Evolutionary conservation across 2,888 invertebrate genomes (phyloP), one percentile per base, ranked within the genome.

Genomic region (Punctoribates punctum): DNA sequence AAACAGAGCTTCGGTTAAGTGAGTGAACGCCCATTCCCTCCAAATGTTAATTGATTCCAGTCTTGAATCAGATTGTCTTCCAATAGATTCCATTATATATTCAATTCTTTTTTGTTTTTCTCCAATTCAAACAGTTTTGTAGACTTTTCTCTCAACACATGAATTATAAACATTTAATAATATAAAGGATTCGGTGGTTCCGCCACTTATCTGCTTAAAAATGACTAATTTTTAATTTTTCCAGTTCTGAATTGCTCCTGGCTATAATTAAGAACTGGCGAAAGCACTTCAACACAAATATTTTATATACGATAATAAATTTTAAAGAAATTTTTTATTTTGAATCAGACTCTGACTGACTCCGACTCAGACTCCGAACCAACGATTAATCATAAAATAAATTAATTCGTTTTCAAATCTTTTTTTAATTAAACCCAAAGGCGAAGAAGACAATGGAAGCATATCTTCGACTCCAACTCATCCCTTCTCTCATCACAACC

Each of bases 391-490:
- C n/a, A n/a, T 42, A 11, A 42, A 11, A 42, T 9, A 54, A 67
- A 29, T 67, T 67, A 67, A 65, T 29, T 9, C 11, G n/a, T 54
- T 17, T 54, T 54, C 20, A 54, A 54, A 9, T 62, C 6, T 62
- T 62, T 77, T 77, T 60, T 13, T 34, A 15, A 13, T 60, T 27
- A 23, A 34, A n/a, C 46, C 70, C 46, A 8, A 70, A 82, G 77
- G 81, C 80, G 79, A 81, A 73, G 81, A 81, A 76, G 81, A 81
- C 74, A 81, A 81, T 67, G 79, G 80, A 73, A 81, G 81, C 23
- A 77, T 80, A 78, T 81, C 81, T 72, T 81, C 82, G 46, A 82
- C 74, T 82, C 84, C 83, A 87, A 77, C 77, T 25, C 29, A 57
- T 73, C 73, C 25, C 34, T 62, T 60, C 17, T n/a, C 65, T n/a